Percentiles rank a stretch among this genome's conserved stretches.
Evolutionary conservation across 2,113 vertebrate species (phyloP).

Genomic region (Neodon shergylaensis): DNA sequence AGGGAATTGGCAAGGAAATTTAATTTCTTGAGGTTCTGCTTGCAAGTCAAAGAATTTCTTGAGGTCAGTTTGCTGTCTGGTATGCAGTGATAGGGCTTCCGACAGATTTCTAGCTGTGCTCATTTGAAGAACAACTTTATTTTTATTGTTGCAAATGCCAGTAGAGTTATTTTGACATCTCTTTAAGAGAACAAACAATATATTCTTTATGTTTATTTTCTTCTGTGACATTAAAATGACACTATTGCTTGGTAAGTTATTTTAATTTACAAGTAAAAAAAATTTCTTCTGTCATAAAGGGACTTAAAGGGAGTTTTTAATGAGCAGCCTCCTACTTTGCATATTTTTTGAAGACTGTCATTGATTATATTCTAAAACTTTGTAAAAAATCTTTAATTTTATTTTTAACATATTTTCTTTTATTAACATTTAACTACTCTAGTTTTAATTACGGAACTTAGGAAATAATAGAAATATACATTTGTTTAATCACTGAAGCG

Average conservation of each 20-base stretch:
- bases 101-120: background rate
- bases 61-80: background rate
- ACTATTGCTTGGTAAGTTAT: background rate
- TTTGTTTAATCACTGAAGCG: background rate
- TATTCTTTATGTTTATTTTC: background rate
- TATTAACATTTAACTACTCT: accelerated
- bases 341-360: background rate
- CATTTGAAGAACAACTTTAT: background rate
- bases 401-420: background rate
- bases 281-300: background rate
- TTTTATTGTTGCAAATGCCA: background rate
- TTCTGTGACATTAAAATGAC: background rate
- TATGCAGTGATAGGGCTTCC: background rate
- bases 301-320: background rate
- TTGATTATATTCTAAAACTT: background rate
- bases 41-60: background rate
- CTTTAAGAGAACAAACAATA: background rate
- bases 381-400: background rate
- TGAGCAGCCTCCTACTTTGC: background rate
- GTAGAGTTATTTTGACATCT: background rate
- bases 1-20: background rate
- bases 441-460: background rate
- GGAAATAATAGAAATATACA: background rate
- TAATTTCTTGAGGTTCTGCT: background rate
- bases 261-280: background rate